Evolutionary conservation across 2,888 invertebrate species (phyloP).

Genomic region (Ariolimax columbianus): DNA sequence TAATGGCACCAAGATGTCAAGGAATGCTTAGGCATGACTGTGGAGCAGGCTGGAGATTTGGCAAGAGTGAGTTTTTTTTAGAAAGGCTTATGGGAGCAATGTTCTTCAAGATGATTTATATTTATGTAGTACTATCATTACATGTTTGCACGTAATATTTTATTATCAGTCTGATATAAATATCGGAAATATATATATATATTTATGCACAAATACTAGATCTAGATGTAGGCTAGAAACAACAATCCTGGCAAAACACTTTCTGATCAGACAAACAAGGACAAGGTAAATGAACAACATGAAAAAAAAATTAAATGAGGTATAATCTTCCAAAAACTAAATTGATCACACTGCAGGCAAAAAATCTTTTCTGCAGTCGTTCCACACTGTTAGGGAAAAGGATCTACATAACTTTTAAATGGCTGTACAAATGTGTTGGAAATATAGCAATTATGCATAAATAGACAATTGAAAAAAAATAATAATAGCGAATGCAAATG

Average conservation of each 20-base stretch:
- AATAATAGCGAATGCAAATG: neutral
- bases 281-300: neutral
- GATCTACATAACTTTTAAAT: neutral
- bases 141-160: too few species aligned
- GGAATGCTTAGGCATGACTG: too few species aligned
- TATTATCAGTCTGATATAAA: neutral
- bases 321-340: neutral
- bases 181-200: neutral
- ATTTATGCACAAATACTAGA: neutral
- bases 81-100: too few species aligned
- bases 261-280: neutral
- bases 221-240: neutral
- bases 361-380: neutral
- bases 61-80: too few species aligned
- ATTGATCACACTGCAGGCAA: neutral
- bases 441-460: neutral
- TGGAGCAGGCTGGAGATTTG: too few species aligned
- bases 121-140: too few species aligned
- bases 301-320: neutral
- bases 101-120: too few species aligned
- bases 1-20: too few species aligned
- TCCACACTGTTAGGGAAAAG: neutral
- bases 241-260: neutral
- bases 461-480: neutral
- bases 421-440: neutral